phyloP scores from a whole-genome alignment of 2,113 vertebrate species.

The Hyaena hyaena region DNA sequence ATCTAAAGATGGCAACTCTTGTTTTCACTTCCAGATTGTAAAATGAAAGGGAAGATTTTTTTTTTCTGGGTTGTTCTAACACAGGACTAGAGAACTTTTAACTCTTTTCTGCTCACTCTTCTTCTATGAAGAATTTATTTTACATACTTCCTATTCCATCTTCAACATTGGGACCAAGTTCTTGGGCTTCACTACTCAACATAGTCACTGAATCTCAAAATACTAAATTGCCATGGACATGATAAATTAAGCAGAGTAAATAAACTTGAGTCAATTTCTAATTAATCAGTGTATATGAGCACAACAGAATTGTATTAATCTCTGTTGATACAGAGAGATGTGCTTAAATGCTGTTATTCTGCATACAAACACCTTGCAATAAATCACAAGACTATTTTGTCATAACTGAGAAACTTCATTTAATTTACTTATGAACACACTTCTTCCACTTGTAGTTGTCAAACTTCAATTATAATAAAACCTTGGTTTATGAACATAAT shows the following conservation, averaged over 20 bases:
- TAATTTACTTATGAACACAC: conserved; percentile 31
- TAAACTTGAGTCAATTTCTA: neutral
- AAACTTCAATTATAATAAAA: neutral
- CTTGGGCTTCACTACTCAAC: neutral
- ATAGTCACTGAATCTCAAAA: neutral
- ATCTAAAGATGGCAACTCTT: neutral
- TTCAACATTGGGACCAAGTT: neutral
- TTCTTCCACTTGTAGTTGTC: neutral
- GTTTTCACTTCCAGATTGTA: neutral
- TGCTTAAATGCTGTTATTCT: neutral
- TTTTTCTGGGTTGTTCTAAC: neutral
- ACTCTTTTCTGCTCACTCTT: neutral
- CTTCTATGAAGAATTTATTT: neutral
- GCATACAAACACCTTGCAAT: neutral
- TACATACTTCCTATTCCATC: neutral
- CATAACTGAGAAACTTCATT: neutral
- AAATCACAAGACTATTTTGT: conserved; percentile 43
- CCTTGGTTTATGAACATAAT: too few relatives aligned
- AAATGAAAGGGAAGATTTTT: neutral
- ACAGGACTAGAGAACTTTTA: neutral
- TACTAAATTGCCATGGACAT: neutral
- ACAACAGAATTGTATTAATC: conserved; percentile 4
- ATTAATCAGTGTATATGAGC: neutral
- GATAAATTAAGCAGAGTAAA: neutral
- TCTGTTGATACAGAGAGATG: neutral